Evolutionary conservation across 2,888 invertebrate genomes (phyloP).

Genomic region (Pollenia angustigena): DNA sequence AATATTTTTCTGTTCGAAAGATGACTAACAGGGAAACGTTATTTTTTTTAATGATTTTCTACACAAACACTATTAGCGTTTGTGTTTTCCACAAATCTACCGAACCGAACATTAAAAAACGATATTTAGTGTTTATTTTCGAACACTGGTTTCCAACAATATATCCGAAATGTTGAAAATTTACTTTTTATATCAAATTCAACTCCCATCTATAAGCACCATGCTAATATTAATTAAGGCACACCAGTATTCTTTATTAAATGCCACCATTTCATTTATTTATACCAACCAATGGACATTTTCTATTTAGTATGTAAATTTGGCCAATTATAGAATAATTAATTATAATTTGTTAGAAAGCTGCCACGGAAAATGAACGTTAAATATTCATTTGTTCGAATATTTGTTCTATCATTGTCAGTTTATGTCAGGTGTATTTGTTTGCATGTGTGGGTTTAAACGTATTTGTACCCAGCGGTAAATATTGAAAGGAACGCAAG

Average conservation of each 20-base stretch:
- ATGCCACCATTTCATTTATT: constrained; percentile 41
- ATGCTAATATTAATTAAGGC: constrained; percentile 18
- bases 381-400: constrained; percentile 34
- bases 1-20: no score
- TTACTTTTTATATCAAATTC: neutral
- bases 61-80: no score
- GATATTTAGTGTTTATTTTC: no score
- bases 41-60: no score
- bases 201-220: neutral
- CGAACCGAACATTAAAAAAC: no score
- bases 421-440: neutral
- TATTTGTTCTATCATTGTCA: constrained; percentile 29
- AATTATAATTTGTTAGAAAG: constrained; percentile 68
- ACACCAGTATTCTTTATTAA: neutral
- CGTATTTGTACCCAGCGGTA: no score
- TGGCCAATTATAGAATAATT: constrained; percentile 68
- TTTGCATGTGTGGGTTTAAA: no score
- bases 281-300: constrained; percentile 54
- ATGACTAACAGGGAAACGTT: no score
- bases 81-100: no score
- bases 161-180: no score
- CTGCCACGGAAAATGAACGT: constrained; percentile 56
- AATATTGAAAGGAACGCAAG: no score
- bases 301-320: constrained; percentile 66
- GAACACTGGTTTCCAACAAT: no score